These are phyloP conservation scores for Holocentrus rufus DNA, from an alignment of 2,797 vertebrate genomes.

Conservation along the genomic window DNA sequence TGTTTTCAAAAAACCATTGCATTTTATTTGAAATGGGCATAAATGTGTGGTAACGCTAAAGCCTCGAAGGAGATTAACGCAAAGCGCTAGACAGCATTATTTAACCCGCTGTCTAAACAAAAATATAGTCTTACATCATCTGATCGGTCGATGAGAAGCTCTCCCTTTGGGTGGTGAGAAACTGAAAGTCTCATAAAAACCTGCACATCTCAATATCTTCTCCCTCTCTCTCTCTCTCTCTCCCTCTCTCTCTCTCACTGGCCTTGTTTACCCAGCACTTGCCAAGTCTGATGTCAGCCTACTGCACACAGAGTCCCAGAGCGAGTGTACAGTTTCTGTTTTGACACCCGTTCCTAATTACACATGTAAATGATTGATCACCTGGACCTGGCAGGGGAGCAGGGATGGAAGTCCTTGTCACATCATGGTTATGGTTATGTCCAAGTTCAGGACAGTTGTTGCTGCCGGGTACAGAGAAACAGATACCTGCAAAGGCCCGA, in stretches of 20 bases:
- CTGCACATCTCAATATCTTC: slow-evolving; percentile 62
- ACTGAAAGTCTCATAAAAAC: slow-evolving; percentile 57
- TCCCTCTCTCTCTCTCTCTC: slow-evolving; percentile 48
- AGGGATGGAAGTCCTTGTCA: slow-evolving; percentile 72
- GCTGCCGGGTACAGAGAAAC: slow-evolving; percentile 69
- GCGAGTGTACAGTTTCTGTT: slow-evolving; percentile 84
- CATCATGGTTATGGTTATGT: slow-evolving; percentile 62
- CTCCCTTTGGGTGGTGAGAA: slow-evolving; percentile 66
- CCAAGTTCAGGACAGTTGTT: slow-evolving; percentile 62
- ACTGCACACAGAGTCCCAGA: slow-evolving; percentile 65
- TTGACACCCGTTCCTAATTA: slow-evolving; percentile 86
- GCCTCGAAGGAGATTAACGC: slow-evolving; percentile 8
- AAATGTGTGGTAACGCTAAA: slow-evolving; percentile 5
- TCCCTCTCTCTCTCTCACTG: slow-evolving; percentile 47
- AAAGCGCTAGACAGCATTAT: slow-evolving; percentile 10
- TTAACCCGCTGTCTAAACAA: slow-evolving; percentile 30
- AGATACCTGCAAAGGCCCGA: slow-evolving; percentile 75
- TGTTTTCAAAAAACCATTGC: slow-evolving; percentile 2
- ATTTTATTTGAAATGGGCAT: slow-evolving; percentile 12
- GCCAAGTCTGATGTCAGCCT: slow-evolving; percentile 81
- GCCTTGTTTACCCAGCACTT: slow-evolving; percentile 65
- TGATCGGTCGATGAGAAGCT: slow-evolving; percentile 51
- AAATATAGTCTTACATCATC: slow-evolving; percentile 44
- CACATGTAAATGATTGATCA: slow-evolving; percentile 88
- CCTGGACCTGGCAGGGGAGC: slow-evolving; percentile 69